Conservation (phyloP, 2,797 vertebrate species). For the Gambelia wislizenii region DNA sequence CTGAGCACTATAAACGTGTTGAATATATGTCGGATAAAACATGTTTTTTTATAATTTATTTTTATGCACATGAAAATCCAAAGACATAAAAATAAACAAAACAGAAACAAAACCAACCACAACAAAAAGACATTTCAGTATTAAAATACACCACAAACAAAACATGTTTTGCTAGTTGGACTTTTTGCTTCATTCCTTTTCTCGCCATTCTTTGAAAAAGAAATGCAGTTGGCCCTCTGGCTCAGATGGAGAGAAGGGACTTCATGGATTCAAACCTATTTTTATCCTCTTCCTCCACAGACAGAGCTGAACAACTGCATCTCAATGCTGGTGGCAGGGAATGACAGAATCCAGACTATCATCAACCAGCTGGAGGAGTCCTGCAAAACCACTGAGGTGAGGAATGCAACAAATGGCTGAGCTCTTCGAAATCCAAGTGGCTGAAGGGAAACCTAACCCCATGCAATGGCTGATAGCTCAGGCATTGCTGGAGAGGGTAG, state of each 20-base stretch:
- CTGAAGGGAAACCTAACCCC: not conserved
- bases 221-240: not conserved
- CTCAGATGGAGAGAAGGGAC: not conserved
- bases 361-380: slow-evolving; percentile 94
- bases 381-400: slow-evolving; percentile 86
- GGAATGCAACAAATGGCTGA: slow-evolving; percentile 17
- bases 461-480: not conserved
- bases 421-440: fast-evolving
- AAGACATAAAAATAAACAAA: no score
- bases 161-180: no score
- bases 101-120: no score
- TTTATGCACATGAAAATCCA: no score
- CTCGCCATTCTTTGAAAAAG: not conserved
- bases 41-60: no score
- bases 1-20: not conserved
- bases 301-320: slow-evolving; percentile 92
- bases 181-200: not conserved
- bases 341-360: slow-evolving; percentile 89
- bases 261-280: slow-evolving; percentile 25
- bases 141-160: no score
- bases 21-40: no score
- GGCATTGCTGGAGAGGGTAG: not conserved
- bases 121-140: no score
- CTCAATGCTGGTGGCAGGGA: slow-evolving; percentile 91
- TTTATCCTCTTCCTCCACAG: slow-evolving; percentile 62